Evolutionary conservation across 2,888 invertebrate genomes (phyloP), one percentile per base, ranked within the genome.

Genomic region (Cacoxenus indagator): DNA sequence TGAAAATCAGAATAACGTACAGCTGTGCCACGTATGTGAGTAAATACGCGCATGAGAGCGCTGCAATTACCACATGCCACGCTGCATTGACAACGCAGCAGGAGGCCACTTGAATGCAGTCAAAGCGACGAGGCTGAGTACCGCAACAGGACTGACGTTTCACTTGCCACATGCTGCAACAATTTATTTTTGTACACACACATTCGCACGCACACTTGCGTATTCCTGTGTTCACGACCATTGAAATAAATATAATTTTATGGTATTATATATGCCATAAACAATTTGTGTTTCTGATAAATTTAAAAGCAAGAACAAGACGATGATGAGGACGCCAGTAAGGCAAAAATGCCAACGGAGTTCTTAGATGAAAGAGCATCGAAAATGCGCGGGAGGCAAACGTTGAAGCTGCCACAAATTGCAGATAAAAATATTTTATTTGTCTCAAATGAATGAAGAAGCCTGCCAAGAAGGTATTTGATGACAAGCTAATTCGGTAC

Each of bases 11-110:
- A 2, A 48, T 2, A 48, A 17, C 5, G 2, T 17, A 48, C 8
- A 37, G 5, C 37, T 43, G 43, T 4, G 9, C 4, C n/a, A 6
- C 27, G 26, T 26, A 11, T 61, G 8, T 43, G 61, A 22, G 61
- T 61, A 4, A 2, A 22, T 24, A 19, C n/a, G 5, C 26, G 22
- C 26, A 55, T 51, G 65, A 19, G 19, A n/a, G 51, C 70, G 27
- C 67, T 73, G 80, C 81, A 81, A 80, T 81, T 81, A 81, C 80
- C 80, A 81, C 80, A 81, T 81, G 80, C 80, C 73, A 77, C 78
- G 80, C 59, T 62, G 26, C 61, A 72, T 77, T 75, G 71, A 74
- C 74, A 75, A 75, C 80, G 77, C 81, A 75, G 78, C 77, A 78
- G 80, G 81, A 81, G 80, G 77, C 67, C 78, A 70, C 55, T 62